A percentile compares a stretch with the other conserved stretches of the same genome.
Conservation (phyloP, 2,888 invertebrate genomes). For the Rhagophthalmus giganteus region DNA sequence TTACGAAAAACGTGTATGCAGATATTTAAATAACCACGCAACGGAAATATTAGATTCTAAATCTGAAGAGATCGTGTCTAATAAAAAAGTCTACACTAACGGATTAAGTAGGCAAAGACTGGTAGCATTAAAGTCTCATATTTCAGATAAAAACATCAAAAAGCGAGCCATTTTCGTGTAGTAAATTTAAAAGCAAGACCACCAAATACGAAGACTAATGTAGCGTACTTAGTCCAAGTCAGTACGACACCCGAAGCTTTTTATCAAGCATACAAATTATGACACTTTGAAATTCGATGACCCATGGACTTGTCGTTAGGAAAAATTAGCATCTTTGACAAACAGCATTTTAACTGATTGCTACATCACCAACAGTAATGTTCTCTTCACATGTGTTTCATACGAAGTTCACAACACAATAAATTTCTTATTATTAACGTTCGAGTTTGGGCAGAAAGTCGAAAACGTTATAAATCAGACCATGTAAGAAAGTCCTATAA, state of each 20-base stretch:
- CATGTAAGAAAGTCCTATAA: not conserved
- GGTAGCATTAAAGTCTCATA: slow-evolving; percentile 9
- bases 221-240: slow-evolving; percentile 30
- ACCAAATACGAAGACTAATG: slow-evolving; percentile 31
- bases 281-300: slow-evolving; percentile 35
- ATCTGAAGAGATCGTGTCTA: too few relatives aligned
- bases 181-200: slow-evolving; percentile 20
- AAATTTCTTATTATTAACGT: slow-evolving; percentile 19
- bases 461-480: slow-evolving; percentile 16
- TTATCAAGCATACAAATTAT: slow-evolving; percentile 34
- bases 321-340: slow-evolving; percentile 33
- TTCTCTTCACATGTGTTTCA: slow-evolving; percentile 23
- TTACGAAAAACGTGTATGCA: too few relatives aligned
- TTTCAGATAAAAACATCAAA: slow-evolving; percentile 10
- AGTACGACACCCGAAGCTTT: slow-evolving; percentile 29
- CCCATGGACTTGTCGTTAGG: slow-evolving; percentile 33
- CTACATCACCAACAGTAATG: slow-evolving; percentile 24
- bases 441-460: slow-evolving; percentile 17
- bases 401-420: slow-evolving; percentile 10
- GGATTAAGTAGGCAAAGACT: slow-evolving; percentile 4
- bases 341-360: slow-evolving; percentile 27
- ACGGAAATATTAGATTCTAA: too few relatives aligned
- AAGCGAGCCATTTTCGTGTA: slow-evolving; percentile 5
- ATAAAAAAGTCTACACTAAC: too few relatives aligned
- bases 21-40: too few relatives aligned